Base-by-base conservation (phyloP, 1,140 invertebrate genomes). In the Diabrotica undecimpunctata region DNA sequence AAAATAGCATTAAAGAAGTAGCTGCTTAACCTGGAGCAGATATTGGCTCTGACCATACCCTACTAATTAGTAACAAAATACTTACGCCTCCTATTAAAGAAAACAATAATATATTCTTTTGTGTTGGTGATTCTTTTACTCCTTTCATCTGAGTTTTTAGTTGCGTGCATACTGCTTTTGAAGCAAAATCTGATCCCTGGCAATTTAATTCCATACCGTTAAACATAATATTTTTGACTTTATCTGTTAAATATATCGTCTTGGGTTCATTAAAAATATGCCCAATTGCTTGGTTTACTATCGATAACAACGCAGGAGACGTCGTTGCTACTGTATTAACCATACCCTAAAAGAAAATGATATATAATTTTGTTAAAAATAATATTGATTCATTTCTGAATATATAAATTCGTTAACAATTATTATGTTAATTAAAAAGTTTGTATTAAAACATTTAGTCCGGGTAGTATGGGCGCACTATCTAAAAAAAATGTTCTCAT, bases 141-240 rank as follows among this genome's bases (percentile, higher is more conserved):
- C 80, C 81, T 54, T 80, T 83, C 0, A 80, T 81, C 71, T 90
- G 85, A 36, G 83, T 83, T 74, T 87, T 86, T 50, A 91, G 71
- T 0, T 83, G 82, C 0, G 82, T 80, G 71, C 90, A 92, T 0
- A 90, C 81, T 0, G 88, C 87, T 72, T 85, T 86, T 0, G 87
- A 84, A 0, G 87, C 81, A 69, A 91, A 90, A 65, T 90, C 88
- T 0, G 84, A 85, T 39, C 85, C 83, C 0, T 83, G 84, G 71
- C 90, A 93, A 66, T 91, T 87, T 8, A 92, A 82, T 0, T 81
- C 69, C 9, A 90, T 64, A 0, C 90, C 90, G 41, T 86, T 83
- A 72, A 91, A 93, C 13, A 93, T 78, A 12, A 92, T 67, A 58
- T 91, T 87, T 66, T 83, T 81, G 6, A 84, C 88, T 69, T 85